Conservation (phyloP, 1,140 invertebrate species). For the Platyura marginata region DNA sequence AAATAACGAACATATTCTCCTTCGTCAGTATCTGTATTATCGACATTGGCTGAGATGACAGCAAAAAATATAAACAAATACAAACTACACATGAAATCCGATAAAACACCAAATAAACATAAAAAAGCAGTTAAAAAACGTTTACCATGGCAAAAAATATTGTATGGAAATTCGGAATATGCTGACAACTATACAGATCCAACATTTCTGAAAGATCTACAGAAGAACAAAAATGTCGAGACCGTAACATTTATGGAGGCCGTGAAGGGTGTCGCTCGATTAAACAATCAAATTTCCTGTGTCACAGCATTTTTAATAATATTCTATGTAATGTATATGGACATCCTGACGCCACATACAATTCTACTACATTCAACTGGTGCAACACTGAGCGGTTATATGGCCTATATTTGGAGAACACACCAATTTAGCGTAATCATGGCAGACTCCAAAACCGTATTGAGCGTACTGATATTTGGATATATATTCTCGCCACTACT, state of each 20-base stretch:
- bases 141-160: slow-evolving; percentile 60
- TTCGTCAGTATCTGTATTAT: too few species aligned
- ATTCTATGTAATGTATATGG: slow-evolving; percentile 47
- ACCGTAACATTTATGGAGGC: slow-evolving; percentile 47
- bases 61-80: too few species aligned
- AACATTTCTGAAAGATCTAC: slow-evolving; percentile 66
- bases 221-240: slow-evolving; percentile 63
- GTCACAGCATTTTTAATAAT: slow-evolving; percentile 56
- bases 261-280: slow-evolving; percentile 46
- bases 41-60: too few species aligned
- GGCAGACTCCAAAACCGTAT: slow-evolving; percentile 43
- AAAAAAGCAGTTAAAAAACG: not conserved
- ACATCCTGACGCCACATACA: slow-evolving; percentile 37
- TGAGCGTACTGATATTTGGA: slow-evolving; percentile 66
- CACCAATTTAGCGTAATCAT: slow-evolving; percentile 16
- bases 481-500: slow-evolving; percentile 76
- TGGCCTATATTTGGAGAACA: slow-evolving; percentile 15
- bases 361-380: slow-evolving; percentile 35
- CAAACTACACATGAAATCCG: too few species aligned
- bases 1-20: too few species aligned
- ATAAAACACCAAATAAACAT: too few species aligned
- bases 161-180: slow-evolving; percentile 71
- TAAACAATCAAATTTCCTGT: slow-evolving; percentile 55
- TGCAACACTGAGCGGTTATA: slow-evolving; percentile 31
- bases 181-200: slow-evolving; percentile 84